Conservation (phyloP, 2,797 vertebrate species). For the Manis crassicaudata region DNA sequence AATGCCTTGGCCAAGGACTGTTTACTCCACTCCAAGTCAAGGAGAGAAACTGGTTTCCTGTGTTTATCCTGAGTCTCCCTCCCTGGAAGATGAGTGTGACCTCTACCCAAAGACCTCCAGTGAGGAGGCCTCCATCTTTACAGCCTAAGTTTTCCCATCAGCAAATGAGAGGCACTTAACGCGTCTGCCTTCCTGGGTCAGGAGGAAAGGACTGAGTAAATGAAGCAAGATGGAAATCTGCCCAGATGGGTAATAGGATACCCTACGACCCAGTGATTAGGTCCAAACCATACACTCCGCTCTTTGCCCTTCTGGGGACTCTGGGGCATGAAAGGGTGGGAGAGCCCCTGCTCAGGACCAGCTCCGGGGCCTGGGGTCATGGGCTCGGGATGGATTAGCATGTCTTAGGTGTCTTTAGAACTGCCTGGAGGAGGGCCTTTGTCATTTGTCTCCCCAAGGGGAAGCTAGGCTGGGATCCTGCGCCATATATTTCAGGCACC, state of each 20-base stretch:
- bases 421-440: not conserved
- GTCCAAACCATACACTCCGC: not conserved
- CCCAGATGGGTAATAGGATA: not conserved
- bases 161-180: not conserved
- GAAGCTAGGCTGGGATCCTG: not conserved
- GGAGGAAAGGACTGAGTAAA: not conserved
- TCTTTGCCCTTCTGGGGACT: not conserved
- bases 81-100: not conserved
- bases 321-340: not conserved
- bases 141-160: not conserved
- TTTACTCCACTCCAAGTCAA: not conserved
- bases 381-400: not conserved
- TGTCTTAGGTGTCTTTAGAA: not conserved
- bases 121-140: not conserved
- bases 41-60: constrained; percentile 23
- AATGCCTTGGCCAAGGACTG: not conserved
- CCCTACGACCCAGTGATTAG: not conserved
- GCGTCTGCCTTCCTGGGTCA: not conserved
- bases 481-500: not conserved
- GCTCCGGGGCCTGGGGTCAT: not conserved
- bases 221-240: constrained; percentile 26
- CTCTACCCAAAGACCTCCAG: not conserved
- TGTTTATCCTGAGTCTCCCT: not conserved
- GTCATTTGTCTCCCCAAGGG: not conserved
- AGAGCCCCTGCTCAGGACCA: not conserved